Conservation (phyloP, 2,888 invertebrate genomes). For the Hyposoter didymator region DNA sequence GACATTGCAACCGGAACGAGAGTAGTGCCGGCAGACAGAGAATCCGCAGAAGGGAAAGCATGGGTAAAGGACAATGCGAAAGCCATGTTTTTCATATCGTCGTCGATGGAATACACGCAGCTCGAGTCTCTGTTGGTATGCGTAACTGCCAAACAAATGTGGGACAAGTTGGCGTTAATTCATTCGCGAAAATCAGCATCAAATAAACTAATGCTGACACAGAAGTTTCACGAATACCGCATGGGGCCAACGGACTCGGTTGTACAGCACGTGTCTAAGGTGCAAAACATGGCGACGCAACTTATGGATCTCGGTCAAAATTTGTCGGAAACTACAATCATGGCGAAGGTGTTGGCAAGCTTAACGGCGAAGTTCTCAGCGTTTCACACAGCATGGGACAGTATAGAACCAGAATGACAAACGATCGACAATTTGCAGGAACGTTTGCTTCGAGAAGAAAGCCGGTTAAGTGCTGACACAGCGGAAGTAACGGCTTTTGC, state of each 20-base stretch:
- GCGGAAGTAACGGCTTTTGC: too few relatives aligned
- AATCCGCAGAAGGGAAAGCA: constrained; percentile 19
- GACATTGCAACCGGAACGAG: constrained; percentile 22
- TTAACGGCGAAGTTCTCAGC: constrained; percentile 54
- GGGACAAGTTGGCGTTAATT: constrained; percentile 47
- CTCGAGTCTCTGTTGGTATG: constrained; percentile 61
- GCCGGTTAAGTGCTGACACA: constrained; percentile 21
- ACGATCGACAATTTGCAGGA: constrained; percentile 57
- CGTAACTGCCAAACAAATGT: constrained; percentile 64
- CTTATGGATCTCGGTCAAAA: constrained; percentile 50
- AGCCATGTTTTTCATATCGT: constrained; percentile 45
- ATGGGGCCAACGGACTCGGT: constrained; percentile 58
- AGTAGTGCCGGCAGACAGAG: constrained; percentile 3
- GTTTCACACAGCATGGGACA: constrained; percentile 64
- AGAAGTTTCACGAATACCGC: constrained; percentile 50
- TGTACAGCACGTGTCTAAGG: constrained; percentile 53
- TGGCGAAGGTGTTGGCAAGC: constrained; percentile 63
- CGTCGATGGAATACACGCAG: constrained; percentile 41
- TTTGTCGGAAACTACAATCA: constrained; percentile 48
- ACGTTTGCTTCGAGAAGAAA: constrained; percentile 54
- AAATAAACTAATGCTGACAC: constrained; percentile 52
- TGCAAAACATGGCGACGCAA: constrained; percentile 60
- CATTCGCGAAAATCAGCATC: constrained; percentile 65
- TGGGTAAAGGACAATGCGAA: constrained; percentile 37
- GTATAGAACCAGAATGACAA: constrained; percentile 47